phyloP scores from a whole-genome alignment of 2,797 vertebrate genomes.

The Coracias cyanogaster region DNA sequence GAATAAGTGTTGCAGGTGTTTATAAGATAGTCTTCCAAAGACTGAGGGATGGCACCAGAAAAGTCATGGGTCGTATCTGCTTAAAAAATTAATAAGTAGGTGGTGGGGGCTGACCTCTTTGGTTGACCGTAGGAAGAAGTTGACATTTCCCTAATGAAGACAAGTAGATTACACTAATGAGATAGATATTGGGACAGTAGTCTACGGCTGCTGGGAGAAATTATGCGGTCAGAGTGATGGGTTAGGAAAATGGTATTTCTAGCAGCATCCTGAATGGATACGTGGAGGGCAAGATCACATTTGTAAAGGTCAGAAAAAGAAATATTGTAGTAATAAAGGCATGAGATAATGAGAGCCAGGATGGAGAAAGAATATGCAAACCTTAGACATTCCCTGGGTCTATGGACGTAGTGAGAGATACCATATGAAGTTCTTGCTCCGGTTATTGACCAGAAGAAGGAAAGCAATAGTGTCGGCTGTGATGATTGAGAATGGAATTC shows the following conservation, averaged over 20 bases:
- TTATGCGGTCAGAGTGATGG: not conserved
- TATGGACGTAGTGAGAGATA: not conserved
- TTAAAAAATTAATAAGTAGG: conserved; percentile 12
- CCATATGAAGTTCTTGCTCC: not conserved
- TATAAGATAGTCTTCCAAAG: not conserved
- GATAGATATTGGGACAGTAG: not conserved
- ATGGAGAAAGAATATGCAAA: not conserved
- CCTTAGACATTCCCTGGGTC: not conserved
- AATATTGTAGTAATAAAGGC: conserved; percentile 32
- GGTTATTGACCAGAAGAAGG: not conserved
- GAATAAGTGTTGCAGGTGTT: not conserved
- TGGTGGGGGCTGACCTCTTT: conserved; percentile 14
- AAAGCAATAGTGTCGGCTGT: not conserved
- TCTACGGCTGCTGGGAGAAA: conserved; percentile 11
- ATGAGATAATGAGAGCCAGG: not conserved
- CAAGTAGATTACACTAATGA: conserved; percentile 44
- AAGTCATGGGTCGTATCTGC: not conserved
- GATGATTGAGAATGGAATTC: not conserved
- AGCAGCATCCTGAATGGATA: not conserved
- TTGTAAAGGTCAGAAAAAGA: conserved; percentile 66
- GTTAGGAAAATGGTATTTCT: conserved; percentile 11
- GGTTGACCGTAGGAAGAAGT: not conserved
- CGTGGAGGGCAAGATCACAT: not conserved
- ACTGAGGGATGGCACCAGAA: not conserved
- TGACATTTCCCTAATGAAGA: conserved; percentile 66